These are phyloP conservation scores for Hemitrygon akajei DNA, from an alignment of 2,797 vertebrate genomes.

Conservation along the genomic window DNA sequence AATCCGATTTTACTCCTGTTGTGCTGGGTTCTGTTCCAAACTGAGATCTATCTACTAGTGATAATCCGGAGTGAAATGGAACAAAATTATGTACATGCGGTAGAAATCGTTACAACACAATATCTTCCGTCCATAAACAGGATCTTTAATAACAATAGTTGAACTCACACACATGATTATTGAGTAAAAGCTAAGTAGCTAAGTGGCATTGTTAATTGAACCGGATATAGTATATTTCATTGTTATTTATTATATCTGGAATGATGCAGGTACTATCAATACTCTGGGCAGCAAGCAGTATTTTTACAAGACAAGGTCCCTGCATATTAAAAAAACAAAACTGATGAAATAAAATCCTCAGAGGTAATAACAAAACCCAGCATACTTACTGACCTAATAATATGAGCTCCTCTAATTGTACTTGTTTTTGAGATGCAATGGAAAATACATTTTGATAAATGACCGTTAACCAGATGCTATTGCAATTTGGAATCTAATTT, in stretches of 20 bases:
- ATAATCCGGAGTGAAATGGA: neutral
- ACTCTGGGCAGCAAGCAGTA: neutral
- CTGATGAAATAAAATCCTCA: too few species aligned
- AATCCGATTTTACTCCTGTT: neutral
- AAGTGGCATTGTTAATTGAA: neutral
- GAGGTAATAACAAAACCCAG: neutral
- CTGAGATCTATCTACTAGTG: neutral
- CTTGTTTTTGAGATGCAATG: neutral
- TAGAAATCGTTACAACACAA: neutral
- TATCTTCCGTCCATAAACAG: neutral
- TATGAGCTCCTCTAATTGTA: neutral
- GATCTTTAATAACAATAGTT: neutral
- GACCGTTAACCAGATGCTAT: neutral
- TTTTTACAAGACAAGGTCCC: neutral
- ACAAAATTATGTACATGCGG: neutral
- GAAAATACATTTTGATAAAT: neutral
- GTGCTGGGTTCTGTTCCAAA: neutral
- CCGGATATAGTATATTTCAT: neutral
- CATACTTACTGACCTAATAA: neutral
- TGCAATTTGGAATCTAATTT: neutral
- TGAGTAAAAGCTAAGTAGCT: neutral
- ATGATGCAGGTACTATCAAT: neutral
- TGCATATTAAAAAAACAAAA: neutral
- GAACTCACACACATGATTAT: neutral
- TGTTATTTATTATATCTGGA: neutral